Percentiles rank a stretch among this genome's conserved stretches.
Evolutionary conservation across 1,140 invertebrate genomes (phyloP).

Genomic region (Heliothis virescens): DNA sequence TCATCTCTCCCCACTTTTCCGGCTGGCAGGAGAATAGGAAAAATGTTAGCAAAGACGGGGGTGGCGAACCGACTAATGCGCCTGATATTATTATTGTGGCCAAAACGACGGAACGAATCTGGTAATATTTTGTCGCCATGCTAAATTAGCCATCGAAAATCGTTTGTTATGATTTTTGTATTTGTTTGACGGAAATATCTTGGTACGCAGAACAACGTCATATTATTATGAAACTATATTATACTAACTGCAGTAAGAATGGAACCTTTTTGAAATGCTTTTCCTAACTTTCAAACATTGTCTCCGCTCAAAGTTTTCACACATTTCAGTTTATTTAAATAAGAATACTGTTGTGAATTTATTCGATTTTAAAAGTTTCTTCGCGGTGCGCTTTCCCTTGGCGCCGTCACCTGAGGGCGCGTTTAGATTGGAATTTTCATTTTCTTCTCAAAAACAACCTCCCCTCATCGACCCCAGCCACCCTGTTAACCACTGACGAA

Average conservation of each 20-base stretch:
- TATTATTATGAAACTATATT: too few relatives aligned
- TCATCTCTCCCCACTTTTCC: slow-evolving; percentile 71
- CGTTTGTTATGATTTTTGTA: slow-evolving; percentile 4
- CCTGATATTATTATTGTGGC: slow-evolving; percentile 70
- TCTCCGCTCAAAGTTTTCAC: neutral
- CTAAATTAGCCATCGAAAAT: slow-evolving; percentile 54
- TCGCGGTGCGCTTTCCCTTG: slow-evolving; percentile 52
- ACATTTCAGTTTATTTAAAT: slow-evolving; percentile 34
- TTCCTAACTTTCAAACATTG: neutral
- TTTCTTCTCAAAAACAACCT: slow-evolving; percentile 74
- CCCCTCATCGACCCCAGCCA: slow-evolving; percentile 60
- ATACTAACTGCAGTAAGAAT: too few relatives aligned
- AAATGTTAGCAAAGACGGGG: slow-evolving; percentile 56
- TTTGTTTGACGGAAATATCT: neutral
- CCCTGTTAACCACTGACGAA: slow-evolving; percentile 56
- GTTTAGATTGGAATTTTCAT: slow-evolving; percentile 84
- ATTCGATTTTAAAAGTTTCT: slow-evolving; percentile 62
- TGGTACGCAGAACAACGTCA: too few relatives aligned
- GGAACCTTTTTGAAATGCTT: neutral
- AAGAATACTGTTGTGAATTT: slow-evolving; percentile 11
- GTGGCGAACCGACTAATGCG: slow-evolving; percentile 71
- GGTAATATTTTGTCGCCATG: slow-evolving; percentile 43
- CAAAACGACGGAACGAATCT: slow-evolving; percentile 70
- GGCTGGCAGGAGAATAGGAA: slow-evolving; percentile 55
- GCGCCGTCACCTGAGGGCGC: slow-evolving; percentile 70